Conservation (phyloP, 2,797 vertebrate genomes). For the Nyctibius grandis region DNA sequence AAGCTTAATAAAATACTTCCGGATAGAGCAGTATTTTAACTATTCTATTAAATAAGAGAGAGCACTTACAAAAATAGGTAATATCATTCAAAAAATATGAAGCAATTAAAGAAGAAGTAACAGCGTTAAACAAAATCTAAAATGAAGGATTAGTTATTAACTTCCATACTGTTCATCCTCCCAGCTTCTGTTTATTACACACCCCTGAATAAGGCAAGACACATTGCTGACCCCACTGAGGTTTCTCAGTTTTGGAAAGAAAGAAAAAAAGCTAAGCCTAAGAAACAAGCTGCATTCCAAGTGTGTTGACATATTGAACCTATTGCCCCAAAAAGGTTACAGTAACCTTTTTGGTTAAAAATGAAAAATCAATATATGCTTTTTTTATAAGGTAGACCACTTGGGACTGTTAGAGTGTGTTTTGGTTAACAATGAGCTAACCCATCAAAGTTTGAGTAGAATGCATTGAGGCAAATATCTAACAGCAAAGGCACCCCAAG, state of each 20-base stretch:
- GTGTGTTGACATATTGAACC: not conserved
- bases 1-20: not conserved
- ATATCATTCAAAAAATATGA: not conserved
- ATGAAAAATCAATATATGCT: not conserved
- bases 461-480: accelerated
- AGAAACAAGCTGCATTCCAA: not conserved
- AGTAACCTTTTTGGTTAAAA: not conserved
- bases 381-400: not conserved
- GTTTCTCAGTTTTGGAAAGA: not conserved
- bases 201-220: not conserved
- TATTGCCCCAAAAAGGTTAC: not conserved
- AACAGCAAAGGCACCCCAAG: not conserved
- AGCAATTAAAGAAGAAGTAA: not conserved
- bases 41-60: not conserved
- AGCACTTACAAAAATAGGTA: not conserved
- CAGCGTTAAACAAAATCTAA: not conserved
- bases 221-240: not conserved
- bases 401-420: accelerated
- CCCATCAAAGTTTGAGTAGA: not conserved
- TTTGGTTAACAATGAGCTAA: not conserved
- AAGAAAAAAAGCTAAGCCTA: not conserved
- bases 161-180: not conserved
- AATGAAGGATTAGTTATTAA: not conserved
- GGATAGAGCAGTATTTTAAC: not conserved
- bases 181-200: not conserved